These are phyloP conservation scores for Procambarus virginalis DNA, from an alignment of 1,140 invertebrate species.

Conservation along the genomic window DNA sequence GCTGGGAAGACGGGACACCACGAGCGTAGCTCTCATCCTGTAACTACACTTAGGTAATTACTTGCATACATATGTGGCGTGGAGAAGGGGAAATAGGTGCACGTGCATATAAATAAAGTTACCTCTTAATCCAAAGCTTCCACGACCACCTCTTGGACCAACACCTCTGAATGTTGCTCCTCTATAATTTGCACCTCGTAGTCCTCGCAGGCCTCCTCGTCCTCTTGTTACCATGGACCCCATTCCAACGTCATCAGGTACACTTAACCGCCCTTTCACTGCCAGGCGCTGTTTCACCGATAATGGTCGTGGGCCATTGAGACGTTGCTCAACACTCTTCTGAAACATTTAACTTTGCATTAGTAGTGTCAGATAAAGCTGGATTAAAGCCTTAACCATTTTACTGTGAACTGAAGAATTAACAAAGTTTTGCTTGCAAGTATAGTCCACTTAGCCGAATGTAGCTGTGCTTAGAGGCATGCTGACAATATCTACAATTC, in stretches of 20 bases:
- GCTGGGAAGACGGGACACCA: too few relatives aligned
- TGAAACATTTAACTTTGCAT: neutral
- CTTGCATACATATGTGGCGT: too few relatives aligned
- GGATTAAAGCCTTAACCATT: too few relatives aligned
- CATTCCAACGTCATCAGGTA: conserved; percentile 22
- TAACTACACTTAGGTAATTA: too few relatives aligned
- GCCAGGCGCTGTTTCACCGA: conserved; percentile 50
- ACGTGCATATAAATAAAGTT: neutral
- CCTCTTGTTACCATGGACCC: conserved; percentile 9
- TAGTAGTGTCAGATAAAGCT: too few relatives aligned
- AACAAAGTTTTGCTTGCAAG: too few relatives aligned
- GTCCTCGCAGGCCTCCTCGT: conserved; percentile 37
- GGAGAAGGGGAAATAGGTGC: neutral
- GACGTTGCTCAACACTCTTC: conserved; percentile 43
- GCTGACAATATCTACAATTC: too few relatives aligned
- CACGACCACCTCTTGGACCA: neutral
- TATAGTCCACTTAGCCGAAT: too few relatives aligned
- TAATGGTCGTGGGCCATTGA: conserved; percentile 40
- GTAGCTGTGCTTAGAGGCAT: too few relatives aligned
- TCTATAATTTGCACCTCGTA: conserved; percentile 29
- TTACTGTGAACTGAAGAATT: too few relatives aligned
- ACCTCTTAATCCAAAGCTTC: conserved; percentile 47
- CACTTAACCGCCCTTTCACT: conserved; percentile 46
- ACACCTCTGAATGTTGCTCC: conserved; percentile 31
- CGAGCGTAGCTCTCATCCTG: too few relatives aligned